These are phyloP conservation scores for Cryptophagus acutangulus DNA, from an alignment of 2,888 invertebrate species.

Conservation along the genomic window DNA sequence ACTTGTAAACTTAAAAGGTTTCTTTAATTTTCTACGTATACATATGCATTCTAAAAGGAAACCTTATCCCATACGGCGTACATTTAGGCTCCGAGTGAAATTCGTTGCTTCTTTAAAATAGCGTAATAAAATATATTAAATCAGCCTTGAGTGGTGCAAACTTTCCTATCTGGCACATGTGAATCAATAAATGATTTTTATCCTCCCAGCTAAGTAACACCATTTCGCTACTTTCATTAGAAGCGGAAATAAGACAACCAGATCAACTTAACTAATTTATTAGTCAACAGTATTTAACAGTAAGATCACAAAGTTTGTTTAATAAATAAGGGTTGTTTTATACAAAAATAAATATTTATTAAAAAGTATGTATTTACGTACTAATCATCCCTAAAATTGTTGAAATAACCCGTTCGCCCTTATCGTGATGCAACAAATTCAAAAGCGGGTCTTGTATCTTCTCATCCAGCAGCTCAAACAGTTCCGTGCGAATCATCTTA, in stretches of 20 bases:
- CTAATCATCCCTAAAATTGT: conserved; percentile 59
- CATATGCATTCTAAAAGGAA: conserved; percentile 18
- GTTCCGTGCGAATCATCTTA: conserved; percentile 69
- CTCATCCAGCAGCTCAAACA: conserved; percentile 72
- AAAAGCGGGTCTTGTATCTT: conserved; percentile 79
- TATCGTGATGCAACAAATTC: conserved; percentile 67
- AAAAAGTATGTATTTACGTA: no score
- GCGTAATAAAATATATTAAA: background rate
- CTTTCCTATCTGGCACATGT: no score
- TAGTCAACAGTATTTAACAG: no score
- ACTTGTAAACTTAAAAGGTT: conserved; percentile 19
- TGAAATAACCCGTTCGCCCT: conserved; percentile 69
- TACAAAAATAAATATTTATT: no score
- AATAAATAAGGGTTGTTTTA: no score
- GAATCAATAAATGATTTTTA: no score
- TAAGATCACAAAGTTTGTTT: no score
- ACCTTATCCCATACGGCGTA: no score
- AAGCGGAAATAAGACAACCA: no score
- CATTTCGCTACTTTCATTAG: no score
- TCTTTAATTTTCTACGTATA: conserved; percentile 24
- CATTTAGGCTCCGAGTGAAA: conserved; percentile 12
- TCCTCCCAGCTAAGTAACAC: no score
- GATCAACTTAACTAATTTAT: no score
- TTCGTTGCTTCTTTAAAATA: conserved; percentile 6
- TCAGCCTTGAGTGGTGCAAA: background rate